Evolutionary conservation across 2,888 invertebrate genomes (phyloP).

Genomic region (Hedya salicella): DNA sequence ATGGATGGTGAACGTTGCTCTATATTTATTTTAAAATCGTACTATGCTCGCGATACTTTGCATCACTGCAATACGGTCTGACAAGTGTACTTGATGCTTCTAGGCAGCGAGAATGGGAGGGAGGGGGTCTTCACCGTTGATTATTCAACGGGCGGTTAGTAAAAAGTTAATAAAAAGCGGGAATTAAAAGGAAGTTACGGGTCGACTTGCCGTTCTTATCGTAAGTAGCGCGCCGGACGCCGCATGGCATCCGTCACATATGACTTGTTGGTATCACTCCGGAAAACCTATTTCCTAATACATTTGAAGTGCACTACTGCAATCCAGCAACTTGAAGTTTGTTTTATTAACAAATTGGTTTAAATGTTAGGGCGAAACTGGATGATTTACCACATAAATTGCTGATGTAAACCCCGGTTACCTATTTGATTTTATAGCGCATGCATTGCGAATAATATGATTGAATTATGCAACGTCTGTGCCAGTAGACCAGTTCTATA

Average conservation of each 20-base stretch:
- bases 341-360: background rate
- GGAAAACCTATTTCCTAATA: conserved; percentile 10
- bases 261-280: conserved; percentile 7
- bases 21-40: background rate
- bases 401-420: conserved; percentile 1
- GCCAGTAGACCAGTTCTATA: conserved; percentile 67
- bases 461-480: conserved; percentile 75
- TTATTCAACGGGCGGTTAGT: conserved; percentile 36
- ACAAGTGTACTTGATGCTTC: background rate
- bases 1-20: background rate
- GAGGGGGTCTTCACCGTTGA: conserved; percentile 31
- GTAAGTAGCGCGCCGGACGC: conserved; percentile 40
- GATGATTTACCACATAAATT: background rate
- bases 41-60: background rate
- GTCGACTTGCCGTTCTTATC: conserved; percentile 37
- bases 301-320: background rate
- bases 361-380: background rate
- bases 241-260: conserved; percentile 9
- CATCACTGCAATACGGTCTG: background rate
- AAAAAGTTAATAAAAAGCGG: conserved; percentile 38
- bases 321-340: background rate
- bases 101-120: conserved; percentile 8
- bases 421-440: conserved; percentile 42
- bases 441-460: conserved; percentile 60
- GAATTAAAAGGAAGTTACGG: conserved; percentile 41